A percentile compares a stretch with the other conserved stretches of the same genome.
Conservation (phyloP, 2,113 vertebrate species). For the Boleophthalmus pectinirostris region DNA sequence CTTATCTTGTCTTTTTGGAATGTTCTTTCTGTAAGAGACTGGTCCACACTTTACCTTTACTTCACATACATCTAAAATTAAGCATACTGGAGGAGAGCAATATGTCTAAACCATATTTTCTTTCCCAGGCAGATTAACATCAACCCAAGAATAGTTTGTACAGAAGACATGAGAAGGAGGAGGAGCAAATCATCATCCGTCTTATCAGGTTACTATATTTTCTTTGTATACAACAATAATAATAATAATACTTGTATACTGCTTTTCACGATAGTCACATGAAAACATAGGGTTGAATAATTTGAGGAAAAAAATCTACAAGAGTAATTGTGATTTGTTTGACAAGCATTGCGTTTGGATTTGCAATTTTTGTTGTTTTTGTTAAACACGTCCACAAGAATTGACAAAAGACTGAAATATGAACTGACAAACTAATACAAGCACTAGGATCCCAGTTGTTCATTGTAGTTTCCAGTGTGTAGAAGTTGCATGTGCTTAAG, state of each 20-base stretch:
- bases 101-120: background rate
- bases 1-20: too few relatives aligned
- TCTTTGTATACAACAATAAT: background rate
- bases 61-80: background rate
- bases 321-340: too few relatives aligned
- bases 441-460: background rate
- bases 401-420: too few relatives aligned
- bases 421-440: too few relatives aligned
- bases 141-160: slow-evolving; percentile 56
- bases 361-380: too few relatives aligned
- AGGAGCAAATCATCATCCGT: slow-evolving; percentile 56
- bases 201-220: slow-evolving; percentile 63
- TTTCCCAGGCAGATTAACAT: slow-evolving; percentile 63
- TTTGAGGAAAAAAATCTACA: too few relatives aligned
- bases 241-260: too few relatives aligned
- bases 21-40: background rate
- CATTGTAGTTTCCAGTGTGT: background rate
- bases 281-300: too few relatives aligned
- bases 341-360: too few relatives aligned
- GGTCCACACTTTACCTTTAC: background rate
- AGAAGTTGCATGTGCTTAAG: slow-evolving; percentile 2
- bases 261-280: too few relatives aligned
- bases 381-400: too few relatives aligned
- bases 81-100: background rate
- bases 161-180: slow-evolving; percentile 64